Percentiles rank a stretch among this genome's conserved stretches.
phyloP scores from a whole-genome alignment of 1,140 invertebrate species.

The Eriosoma lanigerum region DNA sequence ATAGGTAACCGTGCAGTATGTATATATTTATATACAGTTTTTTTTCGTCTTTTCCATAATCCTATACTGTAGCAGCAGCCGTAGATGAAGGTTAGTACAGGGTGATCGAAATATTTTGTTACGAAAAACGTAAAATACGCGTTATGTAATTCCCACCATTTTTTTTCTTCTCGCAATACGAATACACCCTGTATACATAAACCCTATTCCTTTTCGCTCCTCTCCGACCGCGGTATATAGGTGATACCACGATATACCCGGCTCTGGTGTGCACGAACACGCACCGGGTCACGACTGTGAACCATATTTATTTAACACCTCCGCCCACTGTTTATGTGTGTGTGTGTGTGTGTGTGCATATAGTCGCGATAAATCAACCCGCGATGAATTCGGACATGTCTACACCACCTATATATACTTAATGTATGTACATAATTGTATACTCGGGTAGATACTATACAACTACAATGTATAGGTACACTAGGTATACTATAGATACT shows the following conservation, averaged over 20 bases:
- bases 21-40: no score
- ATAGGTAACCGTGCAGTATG: not conserved
- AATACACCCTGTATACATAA: no score
- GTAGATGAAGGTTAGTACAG: no score
- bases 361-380: constrained; percentile 28
- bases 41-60: constrained; percentile 21
- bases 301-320: constrained; percentile 50
- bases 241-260: not conserved
- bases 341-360: not conserved
- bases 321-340: not conserved
- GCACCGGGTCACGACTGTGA: constrained; percentile 40
- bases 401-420: not conserved
- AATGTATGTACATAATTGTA: constrained; percentile 9
- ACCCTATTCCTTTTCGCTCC: not conserved
- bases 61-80: no score
- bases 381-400: constrained; percentile 34
- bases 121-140: no score
- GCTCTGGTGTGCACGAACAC: constrained; percentile 10
- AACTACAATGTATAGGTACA: no score
- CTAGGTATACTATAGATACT: no score
- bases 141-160: no score
- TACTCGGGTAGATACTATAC: not conserved
- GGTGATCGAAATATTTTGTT: no score
- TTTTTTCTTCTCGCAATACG: no score
- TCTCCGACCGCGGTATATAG: not conserved